These are phyloP conservation scores for Astreopora myriophthalma DNA, from an alignment of 64 coral and sea anemone genomes.

Conservation along the genomic window DNA sequence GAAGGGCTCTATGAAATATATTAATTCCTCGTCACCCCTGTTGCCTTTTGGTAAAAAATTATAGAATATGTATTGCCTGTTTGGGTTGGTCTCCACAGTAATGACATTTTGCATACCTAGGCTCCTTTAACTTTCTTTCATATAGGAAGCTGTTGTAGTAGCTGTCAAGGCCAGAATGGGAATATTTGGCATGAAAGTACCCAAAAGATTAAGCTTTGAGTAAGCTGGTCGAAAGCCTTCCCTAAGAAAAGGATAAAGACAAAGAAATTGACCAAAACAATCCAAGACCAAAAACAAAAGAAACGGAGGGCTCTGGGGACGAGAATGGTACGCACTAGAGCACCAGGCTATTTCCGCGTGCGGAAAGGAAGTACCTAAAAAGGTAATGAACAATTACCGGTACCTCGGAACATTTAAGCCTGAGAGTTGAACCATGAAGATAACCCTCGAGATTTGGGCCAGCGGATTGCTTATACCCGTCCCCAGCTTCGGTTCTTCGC, in stretches of 20 bases:
- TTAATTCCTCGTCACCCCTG: conserved; percentile 25
- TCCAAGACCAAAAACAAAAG: too few species aligned
- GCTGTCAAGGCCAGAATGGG: conserved; percentile 45
- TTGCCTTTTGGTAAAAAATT: conserved; percentile 28
- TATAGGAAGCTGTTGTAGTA: background rate
- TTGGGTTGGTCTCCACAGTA: conserved; percentile 38
- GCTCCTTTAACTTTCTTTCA: background rate
- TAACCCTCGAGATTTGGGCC: too few species aligned
- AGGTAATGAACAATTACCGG: too few species aligned
- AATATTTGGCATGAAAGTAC: conserved; percentile 16
- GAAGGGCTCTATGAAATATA: conserved; percentile 3
- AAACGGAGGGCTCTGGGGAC: too few species aligned
- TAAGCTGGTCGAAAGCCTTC: conserved; percentile 49
- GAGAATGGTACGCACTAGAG: too few species aligned
- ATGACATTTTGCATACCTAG: conserved; percentile 21
- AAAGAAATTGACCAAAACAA: background rate
- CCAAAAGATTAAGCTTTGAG: conserved; percentile 32
- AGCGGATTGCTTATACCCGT: too few species aligned
- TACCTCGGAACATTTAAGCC: too few species aligned
- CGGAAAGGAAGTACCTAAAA: too few species aligned
- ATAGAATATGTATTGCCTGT: conserved; percentile 31
- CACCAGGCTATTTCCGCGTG: too few species aligned
- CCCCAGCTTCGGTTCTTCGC: too few species aligned
- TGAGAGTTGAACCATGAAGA: too few species aligned
- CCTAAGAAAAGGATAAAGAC: background rate